Base-by-base conservation (phyloP, 2,888 invertebrate genomes). In the Orthonevra nobilis region DNA sequence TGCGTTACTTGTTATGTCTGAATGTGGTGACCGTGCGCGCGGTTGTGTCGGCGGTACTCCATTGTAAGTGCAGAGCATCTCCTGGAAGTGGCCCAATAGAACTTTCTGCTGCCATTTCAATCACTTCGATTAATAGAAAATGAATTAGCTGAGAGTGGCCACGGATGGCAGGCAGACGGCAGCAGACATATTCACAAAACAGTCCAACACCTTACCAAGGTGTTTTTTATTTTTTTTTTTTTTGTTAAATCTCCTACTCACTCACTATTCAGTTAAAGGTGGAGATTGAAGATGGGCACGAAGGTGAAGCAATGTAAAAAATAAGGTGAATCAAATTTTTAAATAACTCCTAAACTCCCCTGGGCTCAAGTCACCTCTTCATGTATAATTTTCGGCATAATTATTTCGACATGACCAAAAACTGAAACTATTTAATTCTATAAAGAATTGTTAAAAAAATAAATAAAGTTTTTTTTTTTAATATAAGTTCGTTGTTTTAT, bases 51-150 rank as follows among this genome's bases (percentile, higher is more conserved):
- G 48, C 20, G 6, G 46, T 54, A 28, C 15, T 44, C 26, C 17
- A 70, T 77, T 77, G 77, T 64, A 50, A 77, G 58, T 64, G 58
- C 52, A 58, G 58, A 77, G 58, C 77, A 77, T 70, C 70, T 77
- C 64, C 70, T 64, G 70, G 72, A 77, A 72, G 72, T 77, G 64
- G 46, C 72, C 54, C 70, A 77, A 72, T 77, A 72, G 58, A 77
- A 72, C 70, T 36, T 52, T 70, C 40, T 61, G 60, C 42, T 77
- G 77, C 64, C 77, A 77, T 77, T 72, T 77, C 72, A 72, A 72
- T 77, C 72, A 77, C 40, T 36, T 69, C 48, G 68, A 38, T 58
- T 68, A 30, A 77, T 70, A 77, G 64, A 70, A 64, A 64, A 63
- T 46, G 70, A 77, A 70, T 70, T 70, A 70, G 64, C 77, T 60